Percentiles rank a stretch among this genome's conserved stretches.
Conservation (phyloP, 2,797 vertebrate species). For the Molossus molossus region DNA sequence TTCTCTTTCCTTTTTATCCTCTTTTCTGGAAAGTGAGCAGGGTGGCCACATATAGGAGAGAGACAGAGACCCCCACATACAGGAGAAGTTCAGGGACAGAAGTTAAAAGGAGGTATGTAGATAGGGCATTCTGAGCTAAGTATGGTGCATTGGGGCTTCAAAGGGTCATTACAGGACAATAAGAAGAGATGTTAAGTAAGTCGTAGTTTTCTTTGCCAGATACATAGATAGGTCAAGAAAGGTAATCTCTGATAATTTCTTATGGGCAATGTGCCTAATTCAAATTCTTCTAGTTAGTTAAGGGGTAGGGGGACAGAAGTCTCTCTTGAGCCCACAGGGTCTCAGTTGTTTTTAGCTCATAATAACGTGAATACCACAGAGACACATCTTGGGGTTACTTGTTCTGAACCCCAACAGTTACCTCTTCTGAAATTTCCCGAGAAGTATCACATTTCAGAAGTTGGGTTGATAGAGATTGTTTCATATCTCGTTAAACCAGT, state of each 20-base stretch:
- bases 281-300: background rate
- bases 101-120: background rate
- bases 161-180: background rate
- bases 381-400: background rate
- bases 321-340: background rate
- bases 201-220: background rate
- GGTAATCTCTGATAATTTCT: background rate
- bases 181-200: background rate
- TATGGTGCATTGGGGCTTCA: background rate
- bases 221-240: background rate
- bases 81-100: background rate
- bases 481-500: background rate
- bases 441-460: background rate
- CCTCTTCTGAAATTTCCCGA: background rate
- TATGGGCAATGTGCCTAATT: background rate
- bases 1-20: background rate
- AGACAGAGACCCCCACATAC: background rate
- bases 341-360: background rate
- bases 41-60: background rate
- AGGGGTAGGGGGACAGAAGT: background rate
- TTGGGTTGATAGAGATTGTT: background rate
- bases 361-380: background rate
- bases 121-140: background rate
- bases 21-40: background rate
- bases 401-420: background rate